These are phyloP conservation scores for Alosa alosa DNA, from an alignment of 2,113 vertebrate genomes.

Conservation along the genomic window DNA sequence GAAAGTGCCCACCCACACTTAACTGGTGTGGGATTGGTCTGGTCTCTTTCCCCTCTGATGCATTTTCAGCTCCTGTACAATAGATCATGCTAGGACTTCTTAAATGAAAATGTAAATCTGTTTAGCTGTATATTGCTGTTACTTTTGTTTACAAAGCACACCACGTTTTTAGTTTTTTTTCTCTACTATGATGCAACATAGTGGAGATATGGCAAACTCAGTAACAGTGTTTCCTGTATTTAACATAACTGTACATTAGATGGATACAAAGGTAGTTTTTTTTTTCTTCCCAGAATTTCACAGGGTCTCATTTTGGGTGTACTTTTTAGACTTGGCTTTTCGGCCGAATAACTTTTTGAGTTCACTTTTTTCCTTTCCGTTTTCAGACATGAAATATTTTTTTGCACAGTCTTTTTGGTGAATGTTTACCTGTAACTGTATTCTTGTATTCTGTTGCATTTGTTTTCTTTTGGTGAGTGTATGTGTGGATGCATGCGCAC, in stretches of 20 bases:
- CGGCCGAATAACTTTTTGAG: slow-evolving; percentile 33
- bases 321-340: slow-evolving; percentile 36
- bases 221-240: slow-evolving; percentile 53
- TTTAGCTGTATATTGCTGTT: slow-evolving; percentile 68
- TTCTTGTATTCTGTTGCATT: slow-evolving; percentile 38
- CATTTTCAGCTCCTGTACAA: slow-evolving; percentile 55
- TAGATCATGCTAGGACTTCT: slow-evolving; percentile 57
- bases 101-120: slow-evolving; percentile 67
- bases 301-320: slow-evolving; percentile 59
- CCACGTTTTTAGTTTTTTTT: slow-evolving; percentile 37
- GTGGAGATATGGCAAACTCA: slow-evolving; percentile 41
- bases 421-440: slow-evolving; percentile 59
- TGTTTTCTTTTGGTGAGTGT: slow-evolving; percentile 47
- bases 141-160: slow-evolving; percentile 54
- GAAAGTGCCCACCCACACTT: not conserved
- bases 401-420: slow-evolving; percentile 73
- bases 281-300: slow-evolving; percentile 45
- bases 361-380: slow-evolving; percentile 47
- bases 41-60: slow-evolving; percentile 37
- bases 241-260: slow-evolving; percentile 60
- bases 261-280: slow-evolving; percentile 54
- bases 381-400: slow-evolving; percentile 62
- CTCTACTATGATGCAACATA: slow-evolving; percentile 54
- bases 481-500: slow-evolving; percentile 65
- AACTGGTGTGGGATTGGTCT: slow-evolving; percentile 22